These are phyloP conservation scores for Sciurus niger DNA, from an alignment of 2,113 vertebrate species.

Conservation along the genomic window DNA sequence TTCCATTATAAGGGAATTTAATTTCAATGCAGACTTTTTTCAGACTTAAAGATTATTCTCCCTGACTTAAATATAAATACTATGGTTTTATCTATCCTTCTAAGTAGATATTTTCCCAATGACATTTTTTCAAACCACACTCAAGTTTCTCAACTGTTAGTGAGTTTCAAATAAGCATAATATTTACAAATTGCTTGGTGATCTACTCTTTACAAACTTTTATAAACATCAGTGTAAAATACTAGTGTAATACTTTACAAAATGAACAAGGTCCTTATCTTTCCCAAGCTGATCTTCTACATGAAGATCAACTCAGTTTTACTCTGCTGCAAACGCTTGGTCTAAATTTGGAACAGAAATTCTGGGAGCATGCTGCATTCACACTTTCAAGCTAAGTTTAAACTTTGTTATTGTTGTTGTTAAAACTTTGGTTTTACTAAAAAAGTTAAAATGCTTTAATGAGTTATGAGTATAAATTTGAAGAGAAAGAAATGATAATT, in stretches of 20 bases:
- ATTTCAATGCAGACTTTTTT: background rate
- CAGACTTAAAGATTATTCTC: background rate
- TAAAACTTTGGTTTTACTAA: background rate
- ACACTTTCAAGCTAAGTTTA: background rate
- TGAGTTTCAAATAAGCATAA: background rate
- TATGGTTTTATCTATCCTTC: background rate
- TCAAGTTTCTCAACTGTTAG: constrained; percentile 19
- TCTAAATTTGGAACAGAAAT: background rate
- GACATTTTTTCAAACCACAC: background rate
- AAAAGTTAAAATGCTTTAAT: background rate
- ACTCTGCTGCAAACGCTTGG: background rate
- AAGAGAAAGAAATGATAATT: constrained; percentile 21
- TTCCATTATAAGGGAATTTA: constrained; percentile 6
- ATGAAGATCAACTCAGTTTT: constrained; percentile 13
- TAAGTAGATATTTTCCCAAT: constrained; percentile 17
- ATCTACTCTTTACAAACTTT: constrained; percentile 15
- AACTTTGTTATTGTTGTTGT: background rate
- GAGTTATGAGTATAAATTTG: constrained; percentile 25
- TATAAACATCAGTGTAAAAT: constrained; percentile 19
- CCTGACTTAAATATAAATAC: constrained; percentile 2
- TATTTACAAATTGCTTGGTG: constrained; percentile 41
- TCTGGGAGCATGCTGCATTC: background rate
- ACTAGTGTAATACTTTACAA: background rate
- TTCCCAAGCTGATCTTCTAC: background rate
- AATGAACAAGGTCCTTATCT: background rate